Conservation (phyloP, 2,888 invertebrate genomes). For the Pinctada fucata region DNA sequence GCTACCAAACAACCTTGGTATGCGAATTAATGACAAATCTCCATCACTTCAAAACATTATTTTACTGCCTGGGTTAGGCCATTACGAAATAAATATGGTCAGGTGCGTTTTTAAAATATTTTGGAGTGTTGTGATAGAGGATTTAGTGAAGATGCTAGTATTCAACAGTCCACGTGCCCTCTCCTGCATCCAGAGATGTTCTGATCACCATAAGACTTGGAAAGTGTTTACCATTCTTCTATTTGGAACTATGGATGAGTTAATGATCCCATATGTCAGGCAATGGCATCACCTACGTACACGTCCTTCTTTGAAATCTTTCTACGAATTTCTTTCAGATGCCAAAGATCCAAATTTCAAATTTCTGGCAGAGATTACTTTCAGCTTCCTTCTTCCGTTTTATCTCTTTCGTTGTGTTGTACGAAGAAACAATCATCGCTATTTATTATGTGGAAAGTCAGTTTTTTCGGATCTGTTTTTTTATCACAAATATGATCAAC, state of each 20-base stretch:
- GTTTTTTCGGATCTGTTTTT: slow-evolving; percentile 28
- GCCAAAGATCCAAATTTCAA: not conserved
- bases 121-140: slow-evolving; percentile 25
- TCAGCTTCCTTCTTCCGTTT: slow-evolving; percentile 26
- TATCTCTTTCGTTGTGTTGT: slow-evolving; percentile 35
- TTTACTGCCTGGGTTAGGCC: slow-evolving; percentile 31
- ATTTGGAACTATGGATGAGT: not conserved
- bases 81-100: slow-evolving; percentile 35
- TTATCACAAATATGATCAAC: slow-evolving; percentile 23
- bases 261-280: not conserved
- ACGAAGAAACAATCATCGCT: slow-evolving; percentile 17
- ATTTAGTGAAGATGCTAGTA: slow-evolving; percentile 29
- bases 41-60: not conserved
- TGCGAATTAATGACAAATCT: not conserved
- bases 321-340: not conserved
- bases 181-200: not conserved
- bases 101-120: slow-evolving; percentile 21
- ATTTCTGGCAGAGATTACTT: slow-evolving; percentile 27
- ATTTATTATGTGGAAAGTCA: slow-evolving; percentile 14
- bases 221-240: not conserved
- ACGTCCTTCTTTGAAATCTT: not conserved
- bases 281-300: not conserved
- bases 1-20: slow-evolving; percentile 16
- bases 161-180: slow-evolving; percentile 16
- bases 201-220: not conserved